Evolutionary conservation across 2,113 vertebrate genomes (phyloP).

Genomic region (Ceyx cyanopectus): DNA sequence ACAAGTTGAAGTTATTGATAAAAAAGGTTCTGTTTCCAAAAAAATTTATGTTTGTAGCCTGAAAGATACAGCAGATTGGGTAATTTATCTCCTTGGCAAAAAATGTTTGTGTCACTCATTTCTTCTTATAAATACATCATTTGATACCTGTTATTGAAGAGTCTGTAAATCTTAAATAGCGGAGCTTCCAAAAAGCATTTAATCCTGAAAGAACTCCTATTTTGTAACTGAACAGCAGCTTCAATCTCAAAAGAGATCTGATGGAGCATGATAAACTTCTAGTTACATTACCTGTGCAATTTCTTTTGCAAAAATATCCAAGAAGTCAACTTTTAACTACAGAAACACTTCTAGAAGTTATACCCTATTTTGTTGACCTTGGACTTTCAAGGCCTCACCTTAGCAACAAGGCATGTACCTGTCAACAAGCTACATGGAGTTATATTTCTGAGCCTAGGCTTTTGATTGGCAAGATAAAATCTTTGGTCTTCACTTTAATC

Average conservation of each 20-base stretch:
- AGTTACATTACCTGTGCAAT: background rate
- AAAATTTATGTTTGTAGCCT: conserved; percentile 41
- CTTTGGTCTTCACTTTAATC: background rate
- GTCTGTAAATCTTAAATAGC: background rate
- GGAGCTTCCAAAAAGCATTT: background rate
- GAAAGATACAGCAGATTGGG: background rate
- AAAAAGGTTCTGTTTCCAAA: background rate
- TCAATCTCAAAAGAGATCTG: background rate
- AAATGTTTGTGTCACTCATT: background rate
- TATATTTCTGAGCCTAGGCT: background rate
- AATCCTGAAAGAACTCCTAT: background rate
- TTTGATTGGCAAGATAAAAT: background rate
- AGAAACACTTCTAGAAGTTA: background rate
- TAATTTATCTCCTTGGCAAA: conserved; percentile 4
- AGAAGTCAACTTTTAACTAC: background rate
- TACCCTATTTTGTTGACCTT: background rate
- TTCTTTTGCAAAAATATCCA: background rate
- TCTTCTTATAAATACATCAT: conserved; percentile 35
- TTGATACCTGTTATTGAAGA: background rate
- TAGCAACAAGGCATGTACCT: background rate
- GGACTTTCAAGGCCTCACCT: background rate
- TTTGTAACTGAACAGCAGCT: background rate
- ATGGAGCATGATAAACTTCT: background rate
- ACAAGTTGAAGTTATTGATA: conserved; percentile 54
- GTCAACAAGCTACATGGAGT: background rate